Evolutionary conservation across 1,140 invertebrate species (phyloP), one percentile per base, ranked within the genome.

Genomic region (Drosophila truncata): DNA sequence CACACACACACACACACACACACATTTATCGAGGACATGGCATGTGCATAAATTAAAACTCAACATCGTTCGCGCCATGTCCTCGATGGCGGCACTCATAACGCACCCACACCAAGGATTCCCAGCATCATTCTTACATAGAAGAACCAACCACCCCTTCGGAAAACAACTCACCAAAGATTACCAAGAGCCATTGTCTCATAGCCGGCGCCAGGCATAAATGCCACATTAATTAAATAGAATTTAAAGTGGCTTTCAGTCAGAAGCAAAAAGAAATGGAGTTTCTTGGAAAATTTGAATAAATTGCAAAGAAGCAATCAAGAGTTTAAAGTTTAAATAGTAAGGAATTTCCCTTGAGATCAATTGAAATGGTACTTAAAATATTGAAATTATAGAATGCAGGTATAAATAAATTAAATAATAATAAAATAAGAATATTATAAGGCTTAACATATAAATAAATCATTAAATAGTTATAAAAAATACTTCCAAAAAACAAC

Each of bases 11-110:
- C 37, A 59, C 27, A 37, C 31, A 31, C 62, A 52, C 18, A 67
- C 37, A 39, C 52, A 72, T 49, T 57, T 78, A 78, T 77, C 73
- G 74, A 61, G 74, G 64, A 71, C 75, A 78, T 79, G 65, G 57
- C 39, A 29, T 74, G 69, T 66, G 86, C 78, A 88, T 90, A 88
- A 90, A 90, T 88, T 88, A 88, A 88, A 90, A 88, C 66, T 77
- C 83, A 78, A 74, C 66, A 60, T 69, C 72, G 61, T 71, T 49
- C 47, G 64, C 66, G 42, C 37, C 60, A 49, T 67, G 78, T 77
- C 58, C 82, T 78, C 82, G 55, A 84, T 85, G 73, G 69, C 60
- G 74, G 65, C 69, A 82, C 83, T 82, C 83, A 87, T 79, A 87
- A 80, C 63, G 61, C 58, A 55, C 61, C 60, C 72, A 35, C 46